Conservation (phyloP, 2,888 invertebrate species). For the Sesia bembeciformis region DNA sequence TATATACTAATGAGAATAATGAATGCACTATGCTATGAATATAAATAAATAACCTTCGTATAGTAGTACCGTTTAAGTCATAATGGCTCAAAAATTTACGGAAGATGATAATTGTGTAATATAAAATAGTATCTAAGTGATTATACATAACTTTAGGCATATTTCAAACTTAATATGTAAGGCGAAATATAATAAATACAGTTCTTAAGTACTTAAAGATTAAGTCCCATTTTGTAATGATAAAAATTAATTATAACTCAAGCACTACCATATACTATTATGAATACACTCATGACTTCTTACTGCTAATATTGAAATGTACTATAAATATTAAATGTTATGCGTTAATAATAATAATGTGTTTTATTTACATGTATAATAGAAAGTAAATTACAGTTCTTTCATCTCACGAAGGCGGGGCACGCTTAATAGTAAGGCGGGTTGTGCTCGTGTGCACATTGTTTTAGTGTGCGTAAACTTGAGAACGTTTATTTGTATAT, state of each 20-base stretch:
- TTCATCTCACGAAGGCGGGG: too few relatives aligned
- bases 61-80: conserved; percentile 29
- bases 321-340: conserved; percentile 79
- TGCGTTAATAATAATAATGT: conserved; percentile 77
- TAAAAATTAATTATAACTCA: conserved; percentile 58
- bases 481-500: too few relatives aligned
- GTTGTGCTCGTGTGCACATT: too few relatives aligned
- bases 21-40: conserved; percentile 42
- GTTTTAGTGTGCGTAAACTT: too few relatives aligned
- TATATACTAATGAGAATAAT: conserved; percentile 29
- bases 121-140: conserved; percentile 43
- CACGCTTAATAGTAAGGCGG: too few relatives aligned
- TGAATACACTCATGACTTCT: conserved; percentile 72
- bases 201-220: conserved; percentile 32
- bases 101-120: conserved; percentile 48
- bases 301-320: conserved; percentile 74
- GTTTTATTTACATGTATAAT: conserved; percentile 20
- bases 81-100: conserved; percentile 67
- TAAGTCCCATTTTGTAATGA: conserved; percentile 72
- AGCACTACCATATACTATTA: conserved; percentile 68
- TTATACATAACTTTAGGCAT: conserved; percentile 27
- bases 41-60: conserved; percentile 18
- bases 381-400: background rate
- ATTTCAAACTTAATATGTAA: conserved; percentile 13
- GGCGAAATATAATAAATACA: conserved; percentile 36